phyloP scores from a whole-genome alignment of 2,888 invertebrate genomes.

The Agrochola litura region DNA sequence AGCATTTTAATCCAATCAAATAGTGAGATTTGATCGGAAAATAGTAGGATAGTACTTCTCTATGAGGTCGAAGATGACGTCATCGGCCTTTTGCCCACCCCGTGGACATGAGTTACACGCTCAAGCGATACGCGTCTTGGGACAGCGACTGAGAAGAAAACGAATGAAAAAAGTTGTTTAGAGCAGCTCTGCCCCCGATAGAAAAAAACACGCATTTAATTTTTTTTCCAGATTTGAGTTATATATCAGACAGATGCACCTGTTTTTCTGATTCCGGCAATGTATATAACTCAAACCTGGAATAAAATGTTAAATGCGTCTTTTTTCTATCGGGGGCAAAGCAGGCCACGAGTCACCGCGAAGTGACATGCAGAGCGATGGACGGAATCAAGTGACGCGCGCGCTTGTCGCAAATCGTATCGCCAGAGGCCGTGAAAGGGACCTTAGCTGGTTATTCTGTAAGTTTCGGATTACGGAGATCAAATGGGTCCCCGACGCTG shows the following conservation, averaged over 20 bases:
- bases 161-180: background rate
- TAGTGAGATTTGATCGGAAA: constrained; percentile 44
- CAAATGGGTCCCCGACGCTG: constrained; percentile 27
- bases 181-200: too few species aligned
- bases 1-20: constrained; percentile 56
- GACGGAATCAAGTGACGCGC: background rate
- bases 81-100: constrained; percentile 37
- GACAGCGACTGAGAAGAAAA: background rate
- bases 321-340: too few species aligned
- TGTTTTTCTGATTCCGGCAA: too few species aligned
- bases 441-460: constrained; percentile 25
- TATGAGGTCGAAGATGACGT: constrained; percentile 52
- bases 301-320: too few species aligned
- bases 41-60: constrained; percentile 30
- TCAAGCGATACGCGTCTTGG: background rate
- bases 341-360: background rate
- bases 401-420: background rate
- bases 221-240: too few species aligned
- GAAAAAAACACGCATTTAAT: too few species aligned
- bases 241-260: too few species aligned
- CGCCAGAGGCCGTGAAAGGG: background rate
- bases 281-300: too few species aligned
- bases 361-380: background rate
- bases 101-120: background rate
- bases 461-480: constrained; percentile 47